phyloP scores from a whole-genome alignment of 2,797 vertebrate species.

The Gastrophryne carolinensis region DNA sequence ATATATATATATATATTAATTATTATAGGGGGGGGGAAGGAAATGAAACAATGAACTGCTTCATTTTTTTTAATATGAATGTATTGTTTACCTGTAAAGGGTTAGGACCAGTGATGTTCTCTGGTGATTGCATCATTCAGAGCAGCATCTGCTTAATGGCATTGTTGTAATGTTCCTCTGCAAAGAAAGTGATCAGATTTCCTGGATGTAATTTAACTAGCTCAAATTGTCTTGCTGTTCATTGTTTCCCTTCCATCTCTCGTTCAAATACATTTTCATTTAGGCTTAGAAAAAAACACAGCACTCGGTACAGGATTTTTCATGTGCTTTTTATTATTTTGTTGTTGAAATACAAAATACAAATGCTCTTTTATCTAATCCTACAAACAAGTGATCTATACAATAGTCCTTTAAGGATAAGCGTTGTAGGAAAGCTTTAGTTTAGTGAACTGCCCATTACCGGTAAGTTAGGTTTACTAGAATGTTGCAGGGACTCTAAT shows the following conservation, averaged over 20 bases:
- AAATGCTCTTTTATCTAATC: neutral
- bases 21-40: too few species aligned
- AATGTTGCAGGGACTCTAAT: too few species aligned
- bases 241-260: neutral
- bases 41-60: too few species aligned
- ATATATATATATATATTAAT: too few species aligned
- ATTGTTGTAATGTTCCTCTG: constrained; percentile 24
- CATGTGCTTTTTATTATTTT: neutral
- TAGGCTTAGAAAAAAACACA: neutral
- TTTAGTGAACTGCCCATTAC: too few species aligned
- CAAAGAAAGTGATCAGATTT: constrained; percentile 38
- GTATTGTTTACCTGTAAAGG: neutral
- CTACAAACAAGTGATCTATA: neutral
- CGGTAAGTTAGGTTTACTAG: too few species aligned
- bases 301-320: neutral
- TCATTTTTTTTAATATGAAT: neutral
- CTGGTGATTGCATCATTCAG: constrained; percentile 6
- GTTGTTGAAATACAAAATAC: too few species aligned
- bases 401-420: neutral
- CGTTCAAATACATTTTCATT: neutral
- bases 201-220: constrained; percentile 30
- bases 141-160: constrained; percentile 27
- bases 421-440: neutral
- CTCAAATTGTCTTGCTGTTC: neutral
- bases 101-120: constrained; percentile 10